A percentile compares a stretch with the other conserved stretches of the same genome.
Conservation (phyloP, 1,140 invertebrate species). For the Lasioglossum baleicum region DNA sequence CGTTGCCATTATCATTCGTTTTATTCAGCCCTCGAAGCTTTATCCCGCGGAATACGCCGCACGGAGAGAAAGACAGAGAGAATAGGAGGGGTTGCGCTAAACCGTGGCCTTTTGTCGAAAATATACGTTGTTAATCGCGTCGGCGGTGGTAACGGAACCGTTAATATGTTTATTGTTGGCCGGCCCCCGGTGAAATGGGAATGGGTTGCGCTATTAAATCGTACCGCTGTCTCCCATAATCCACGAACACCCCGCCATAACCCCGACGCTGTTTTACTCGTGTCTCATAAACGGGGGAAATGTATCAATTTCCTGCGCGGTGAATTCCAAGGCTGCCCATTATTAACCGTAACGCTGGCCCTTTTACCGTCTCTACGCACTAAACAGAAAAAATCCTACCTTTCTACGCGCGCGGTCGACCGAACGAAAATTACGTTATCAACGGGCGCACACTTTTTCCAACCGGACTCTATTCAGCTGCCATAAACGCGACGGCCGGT, state of each 20-base stretch:
- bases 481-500: neutral
- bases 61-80: too few relatives aligned
- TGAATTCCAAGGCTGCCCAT: conserved; percentile 4
- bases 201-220: conserved; percentile 53
- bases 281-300: conserved; percentile 28
- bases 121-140: conserved; percentile 26
- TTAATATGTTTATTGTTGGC: conserved; percentile 62
- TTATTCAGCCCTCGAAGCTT: neutral
- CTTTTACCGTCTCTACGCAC: neutral
- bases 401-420: neutral
- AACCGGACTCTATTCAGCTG: neutral
- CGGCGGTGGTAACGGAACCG: conserved; percentile 28
- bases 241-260: conserved; percentile 48
- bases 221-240: conserved; percentile 58
- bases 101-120: conserved; percentile 14
- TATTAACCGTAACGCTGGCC: conserved; percentile 21
- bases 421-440: neutral
- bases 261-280: conserved; percentile 41
- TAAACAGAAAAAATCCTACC: neutral
- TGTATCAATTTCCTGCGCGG: conserved; percentile 36
- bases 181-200: conserved; percentile 50
- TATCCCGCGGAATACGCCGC: too few relatives aligned
- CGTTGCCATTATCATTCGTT: neutral
- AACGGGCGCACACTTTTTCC: neutral
- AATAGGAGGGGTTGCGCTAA: too few relatives aligned